A percentile compares a stretch with the other conserved stretches of the same genome.
Conservation (phyloP, 2,888 invertebrate genomes). For the Tetragonisca angustula region DNA sequence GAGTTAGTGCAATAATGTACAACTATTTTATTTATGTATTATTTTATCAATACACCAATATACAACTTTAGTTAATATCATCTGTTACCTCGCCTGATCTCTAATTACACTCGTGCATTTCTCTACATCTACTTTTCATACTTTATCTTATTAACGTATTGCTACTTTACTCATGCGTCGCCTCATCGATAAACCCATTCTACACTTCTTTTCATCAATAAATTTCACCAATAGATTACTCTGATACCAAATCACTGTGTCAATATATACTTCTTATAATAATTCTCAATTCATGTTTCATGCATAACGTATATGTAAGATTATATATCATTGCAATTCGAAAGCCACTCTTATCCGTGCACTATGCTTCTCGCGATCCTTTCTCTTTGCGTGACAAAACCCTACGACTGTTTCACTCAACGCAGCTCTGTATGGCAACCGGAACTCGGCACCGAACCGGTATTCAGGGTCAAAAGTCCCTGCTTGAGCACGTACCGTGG, state of each 20-base stretch:
- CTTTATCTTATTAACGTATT: not conserved
- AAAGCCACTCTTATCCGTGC: not conserved
- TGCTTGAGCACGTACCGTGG: constrained; percentile 40
- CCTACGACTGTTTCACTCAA: not conserved
- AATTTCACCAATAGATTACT: not conserved
- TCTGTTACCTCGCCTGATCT: not conserved
- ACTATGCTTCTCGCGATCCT: not conserved
- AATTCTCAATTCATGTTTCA: not conserved
- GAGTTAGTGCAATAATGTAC: not conserved
- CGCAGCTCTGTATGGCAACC: not conserved
- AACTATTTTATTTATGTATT: not conserved
- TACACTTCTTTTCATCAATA: too few relatives aligned
- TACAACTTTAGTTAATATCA: not conserved
- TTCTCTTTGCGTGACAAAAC: constrained; percentile 5
- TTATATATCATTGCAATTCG: not conserved
- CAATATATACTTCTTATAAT: not conserved
- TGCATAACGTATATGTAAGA: not conserved
- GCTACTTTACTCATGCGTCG: not conserved
- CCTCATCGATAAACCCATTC: not conserved
- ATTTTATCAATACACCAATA: not conserved
- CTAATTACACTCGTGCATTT: too few relatives aligned
- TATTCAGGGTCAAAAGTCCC: constrained; percentile 33
- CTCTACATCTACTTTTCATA: not conserved
- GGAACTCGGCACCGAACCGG: constrained; percentile 22
- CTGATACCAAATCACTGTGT: not conserved